Evolutionary conservation across 2,113 vertebrate species (phyloP), one percentile per base, ranked within the genome.

Genomic region (Lophura nycthemera): DNA sequence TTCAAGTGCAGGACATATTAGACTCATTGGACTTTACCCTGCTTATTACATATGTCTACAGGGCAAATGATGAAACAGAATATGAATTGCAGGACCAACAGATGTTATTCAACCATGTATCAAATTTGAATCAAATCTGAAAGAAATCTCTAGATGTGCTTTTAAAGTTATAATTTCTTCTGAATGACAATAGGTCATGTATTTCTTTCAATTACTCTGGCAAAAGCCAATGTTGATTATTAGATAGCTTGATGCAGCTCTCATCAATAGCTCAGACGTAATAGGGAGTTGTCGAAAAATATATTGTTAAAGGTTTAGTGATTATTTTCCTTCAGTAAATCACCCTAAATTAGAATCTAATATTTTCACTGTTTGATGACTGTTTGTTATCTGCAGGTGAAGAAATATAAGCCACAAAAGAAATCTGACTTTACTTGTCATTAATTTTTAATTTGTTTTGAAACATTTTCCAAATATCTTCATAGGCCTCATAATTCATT

Each of bases 381-480:
- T 92, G 90, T 91, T 65, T 92, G 70, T 59, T 88, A 81, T 90
- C 59, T 83, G 40, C 65, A 96, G 70, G 86, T 96, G 78, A 89
- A 92, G 66, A 38, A 90, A 91, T 78, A 83, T 47, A 74, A 75
- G 52, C 52, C 86, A 93, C 78, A 73, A 83, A 96, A 89, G 88
- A 81, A 92, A 95, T 86, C 29, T 45, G 2, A 64, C 79, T 84
- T 79, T 57, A 19, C 72, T 92, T 91, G 50, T 92, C 29, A 59
- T 96, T 92, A 95, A 90, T 95, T 92, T 97, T 96, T 97, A 90
- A 96, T 95, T 93, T 95, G 77, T 88, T 93, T 92, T 92, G 72
- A 94, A 89, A 29, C 27, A 67, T 73, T 93, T 83, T 74, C 81
- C 63, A 72, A 40, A 29, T 87, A 22, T 42, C 60, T 94, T 93